phyloP scores from a whole-genome alignment of 2,888 invertebrate species.

The Charanyca ferruginea region DNA sequence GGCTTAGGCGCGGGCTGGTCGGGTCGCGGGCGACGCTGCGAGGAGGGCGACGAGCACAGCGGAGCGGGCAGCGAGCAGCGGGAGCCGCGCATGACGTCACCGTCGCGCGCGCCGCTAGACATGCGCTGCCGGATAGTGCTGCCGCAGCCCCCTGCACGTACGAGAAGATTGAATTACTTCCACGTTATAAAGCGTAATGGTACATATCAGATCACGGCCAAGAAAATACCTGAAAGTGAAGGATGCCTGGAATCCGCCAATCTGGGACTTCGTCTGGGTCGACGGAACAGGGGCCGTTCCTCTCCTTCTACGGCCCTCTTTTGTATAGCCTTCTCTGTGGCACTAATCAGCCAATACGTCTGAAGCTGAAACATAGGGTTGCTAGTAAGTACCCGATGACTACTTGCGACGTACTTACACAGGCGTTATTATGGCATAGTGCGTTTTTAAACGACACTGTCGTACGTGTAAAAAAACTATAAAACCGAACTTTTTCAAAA shows the following conservation, averaged over 20 bases:
- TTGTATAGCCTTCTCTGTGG: constrained; percentile 95
- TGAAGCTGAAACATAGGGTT: constrained; percentile 87
- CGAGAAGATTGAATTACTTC: not conserved
- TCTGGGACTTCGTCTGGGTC: constrained; percentile 95
- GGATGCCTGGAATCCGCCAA: constrained; percentile 95
- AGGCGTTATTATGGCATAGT: no score
- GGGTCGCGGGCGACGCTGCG: constrained; percentile 62
- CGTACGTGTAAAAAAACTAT: no score
- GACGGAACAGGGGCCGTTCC: constrained; percentile 96
- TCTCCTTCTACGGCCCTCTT: constrained; percentile 93
- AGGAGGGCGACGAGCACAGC: constrained; percentile 58
- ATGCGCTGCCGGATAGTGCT: constrained; percentile 78
- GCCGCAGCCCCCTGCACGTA: constrained; percentile 61
- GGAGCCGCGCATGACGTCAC: constrained; percentile 72
- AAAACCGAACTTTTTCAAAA: no score
- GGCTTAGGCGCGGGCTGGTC: constrained; percentile 61
- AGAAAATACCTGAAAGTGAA: constrained; percentile 92
- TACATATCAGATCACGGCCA: not conserved
- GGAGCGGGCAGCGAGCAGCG: constrained; percentile 79
- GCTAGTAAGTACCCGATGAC: not conserved
- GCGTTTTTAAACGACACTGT: no score
- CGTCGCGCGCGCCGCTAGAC: constrained; percentile 73
- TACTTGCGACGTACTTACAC: not conserved
- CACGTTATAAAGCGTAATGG: not conserved
- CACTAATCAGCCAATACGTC: constrained; percentile 95